Percentiles rank a stretch among this genome's conserved stretches.
These are phyloP conservation scores for Sialia sialis DNA, from an alignment of 2,113 vertebrate species.

Conservation along the genomic window DNA sequence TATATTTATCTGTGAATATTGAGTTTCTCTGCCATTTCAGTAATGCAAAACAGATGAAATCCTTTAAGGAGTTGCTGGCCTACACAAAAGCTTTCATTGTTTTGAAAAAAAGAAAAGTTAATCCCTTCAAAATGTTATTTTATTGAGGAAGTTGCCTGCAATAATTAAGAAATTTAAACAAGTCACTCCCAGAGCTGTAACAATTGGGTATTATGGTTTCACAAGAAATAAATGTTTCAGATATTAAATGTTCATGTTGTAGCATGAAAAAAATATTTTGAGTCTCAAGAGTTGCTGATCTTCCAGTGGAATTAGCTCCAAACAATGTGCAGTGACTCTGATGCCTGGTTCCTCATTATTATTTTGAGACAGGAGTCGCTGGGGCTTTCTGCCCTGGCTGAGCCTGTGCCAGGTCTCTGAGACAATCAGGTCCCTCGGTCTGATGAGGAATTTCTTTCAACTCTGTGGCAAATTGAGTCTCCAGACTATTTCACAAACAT, in stretches of 20 bases:
- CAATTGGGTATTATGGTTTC: conserved; percentile 67
- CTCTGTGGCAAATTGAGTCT: not conserved
- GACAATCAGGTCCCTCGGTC: not conserved
- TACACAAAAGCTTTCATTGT: conserved; percentile 49
- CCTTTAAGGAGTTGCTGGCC: conserved; percentile 47
- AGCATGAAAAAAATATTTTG: conserved; percentile 49
- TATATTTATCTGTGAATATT: conserved; percentile 57
- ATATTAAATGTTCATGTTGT: conserved; percentile 63
- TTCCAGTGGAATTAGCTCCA: conserved; percentile 48
- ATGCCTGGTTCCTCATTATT: not conserved
- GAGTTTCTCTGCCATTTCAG: conserved; percentile 25
- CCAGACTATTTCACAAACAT: not conserved
- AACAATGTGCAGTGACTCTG: conserved; percentile 33
- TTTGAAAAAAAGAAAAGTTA: conserved; percentile 24
- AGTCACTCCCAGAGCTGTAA: conserved; percentile 48
- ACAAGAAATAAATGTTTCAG: conserved; percentile 65
- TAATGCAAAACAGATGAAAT: conserved; percentile 50
- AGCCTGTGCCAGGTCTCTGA: not conserved
- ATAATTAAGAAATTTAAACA: conserved; percentile 70
- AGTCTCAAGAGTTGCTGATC: conserved; percentile 52
- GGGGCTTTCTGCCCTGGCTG: not conserved
- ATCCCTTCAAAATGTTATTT: conserved; percentile 67
- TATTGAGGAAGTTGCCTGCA: conserved; percentile 54
- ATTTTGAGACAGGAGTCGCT: not conserved
- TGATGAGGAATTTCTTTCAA: not conserved